Conservation (phyloP, 2,888 invertebrate genomes). For the Polyommatus iphigenia region DNA sequence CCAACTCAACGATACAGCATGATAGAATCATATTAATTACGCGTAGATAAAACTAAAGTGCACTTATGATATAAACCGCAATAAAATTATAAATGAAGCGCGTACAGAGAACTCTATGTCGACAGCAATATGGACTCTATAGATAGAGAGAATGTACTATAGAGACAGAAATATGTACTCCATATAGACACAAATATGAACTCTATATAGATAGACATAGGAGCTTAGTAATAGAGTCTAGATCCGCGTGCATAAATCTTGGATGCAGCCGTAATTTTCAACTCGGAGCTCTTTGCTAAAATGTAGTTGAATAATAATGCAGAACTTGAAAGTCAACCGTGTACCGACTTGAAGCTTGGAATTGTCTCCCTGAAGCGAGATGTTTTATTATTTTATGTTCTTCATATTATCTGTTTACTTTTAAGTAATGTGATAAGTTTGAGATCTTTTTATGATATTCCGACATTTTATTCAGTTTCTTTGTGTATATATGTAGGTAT, state of each 20-base stretch:
- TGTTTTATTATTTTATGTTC: conserved; percentile 10
- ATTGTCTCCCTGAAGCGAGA: conserved; percentile 5
- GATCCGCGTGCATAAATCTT: conserved; percentile 33
- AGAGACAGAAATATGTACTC: not conserved
- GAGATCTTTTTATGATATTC: not conserved
- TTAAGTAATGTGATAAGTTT: conserved; percentile 3
- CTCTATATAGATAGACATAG: not conserved
- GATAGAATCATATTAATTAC: not conserved
- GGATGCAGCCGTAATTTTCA: conserved; percentile 31
- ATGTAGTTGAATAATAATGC: conserved; percentile 43
- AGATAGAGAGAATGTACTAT: not conserved
- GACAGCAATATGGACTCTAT: not conserved
- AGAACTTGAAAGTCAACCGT: conserved; percentile 42
- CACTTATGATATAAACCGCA: conserved; percentile 2
- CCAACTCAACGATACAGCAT: not conserved
- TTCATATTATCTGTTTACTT: not conserved
- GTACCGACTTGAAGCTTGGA: conserved; percentile 34
- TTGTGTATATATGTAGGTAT: too few relatives aligned
- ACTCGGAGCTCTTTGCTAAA: conserved; percentile 28
- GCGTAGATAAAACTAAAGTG: conserved; percentile 18
- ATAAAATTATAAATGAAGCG: conserved; percentile 12
- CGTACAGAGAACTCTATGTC: not conserved
- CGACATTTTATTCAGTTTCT: not conserved
- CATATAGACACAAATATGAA: not conserved
- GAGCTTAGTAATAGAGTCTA: not conserved